Percentiles rank a stretch among this genome's conserved stretches.
Conservation (phyloP, 1,140 invertebrate species). For the Scaptomyza montana region DNA sequence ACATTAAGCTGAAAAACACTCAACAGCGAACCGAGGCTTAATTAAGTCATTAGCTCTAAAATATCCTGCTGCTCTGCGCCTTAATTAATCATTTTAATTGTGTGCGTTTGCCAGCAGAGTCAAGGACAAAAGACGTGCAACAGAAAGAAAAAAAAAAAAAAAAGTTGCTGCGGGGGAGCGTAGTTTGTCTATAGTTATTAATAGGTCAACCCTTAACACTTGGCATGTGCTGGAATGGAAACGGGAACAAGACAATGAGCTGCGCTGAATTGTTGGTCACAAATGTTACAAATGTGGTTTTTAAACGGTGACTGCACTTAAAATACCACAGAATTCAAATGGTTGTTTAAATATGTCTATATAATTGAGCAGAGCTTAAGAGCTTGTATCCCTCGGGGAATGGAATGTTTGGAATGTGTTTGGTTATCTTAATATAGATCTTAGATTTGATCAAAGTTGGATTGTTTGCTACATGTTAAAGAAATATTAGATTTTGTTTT, state of each 20-base stretch:
- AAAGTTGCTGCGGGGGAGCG: constrained; percentile 32
- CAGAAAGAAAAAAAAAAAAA: constrained; percentile 2
- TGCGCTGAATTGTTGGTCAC: constrained; percentile 26
- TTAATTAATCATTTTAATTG: constrained; percentile 81
- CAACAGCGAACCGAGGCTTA: constrained; percentile 48
- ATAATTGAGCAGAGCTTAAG: neutral
- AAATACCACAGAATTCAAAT: constrained; percentile 20
- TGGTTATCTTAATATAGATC: neutral
- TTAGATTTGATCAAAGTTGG: too few relatives aligned
- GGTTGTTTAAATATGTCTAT: neutral
- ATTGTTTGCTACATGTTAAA: too few relatives aligned
- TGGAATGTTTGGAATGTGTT: too few relatives aligned
- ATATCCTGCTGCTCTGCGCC: constrained; percentile 68
- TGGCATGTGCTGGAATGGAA: constrained; percentile 61
- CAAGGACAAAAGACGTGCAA: constrained; percentile 42
- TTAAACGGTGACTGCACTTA: constrained; percentile 25
- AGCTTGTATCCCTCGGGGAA: neutral
- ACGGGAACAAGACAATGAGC: neutral
- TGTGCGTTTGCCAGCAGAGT: constrained; percentile 29
- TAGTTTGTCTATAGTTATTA: constrained; percentile 56
- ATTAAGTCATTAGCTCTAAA: constrained; percentile 79
- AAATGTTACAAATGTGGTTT: constrained; percentile 39
- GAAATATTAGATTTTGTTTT: too few relatives aligned
- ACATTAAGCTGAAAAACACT: constrained; percentile 74
- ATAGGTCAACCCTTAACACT: constrained; percentile 52